These are phyloP conservation scores for Cyprinus carpio DNA, from an alignment of 2,113 vertebrate species.

Conservation along the genomic window DNA sequence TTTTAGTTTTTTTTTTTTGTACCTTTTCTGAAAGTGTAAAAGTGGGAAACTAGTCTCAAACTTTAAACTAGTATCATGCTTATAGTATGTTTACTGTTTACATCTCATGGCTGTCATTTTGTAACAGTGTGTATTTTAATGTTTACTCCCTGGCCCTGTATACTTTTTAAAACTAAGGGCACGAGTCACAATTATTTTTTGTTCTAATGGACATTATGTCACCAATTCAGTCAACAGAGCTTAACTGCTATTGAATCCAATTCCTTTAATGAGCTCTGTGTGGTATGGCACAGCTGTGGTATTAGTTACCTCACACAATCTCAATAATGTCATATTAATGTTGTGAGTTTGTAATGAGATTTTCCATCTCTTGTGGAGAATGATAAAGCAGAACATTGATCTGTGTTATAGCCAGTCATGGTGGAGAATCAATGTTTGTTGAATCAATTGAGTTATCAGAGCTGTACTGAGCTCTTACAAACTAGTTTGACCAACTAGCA, in stretches of 20 bases:
- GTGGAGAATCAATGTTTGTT: constrained; percentile 27
- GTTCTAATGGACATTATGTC: background rate
- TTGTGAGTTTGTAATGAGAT: constrained; percentile 19
- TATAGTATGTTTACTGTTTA: background rate
- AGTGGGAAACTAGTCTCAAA: background rate
- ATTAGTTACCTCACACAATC: constrained; percentile 7
- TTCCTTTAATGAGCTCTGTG: background rate
- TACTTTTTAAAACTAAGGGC: background rate
- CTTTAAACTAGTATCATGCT: background rate
- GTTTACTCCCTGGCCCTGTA: no score
- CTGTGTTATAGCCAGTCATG: background rate
- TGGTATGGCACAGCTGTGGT: background rate
- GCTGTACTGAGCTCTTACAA: background rate
- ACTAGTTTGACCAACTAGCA: no score
- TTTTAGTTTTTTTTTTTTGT: no score
- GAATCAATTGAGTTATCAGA: background rate
- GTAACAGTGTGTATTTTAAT: background rate
- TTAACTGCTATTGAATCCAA: background rate
- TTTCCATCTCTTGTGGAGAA: background rate
- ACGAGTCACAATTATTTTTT: background rate
- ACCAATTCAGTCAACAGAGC: background rate
- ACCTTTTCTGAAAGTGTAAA: no score
- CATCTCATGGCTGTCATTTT: background rate
- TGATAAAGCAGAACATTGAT: constrained; percentile 12
- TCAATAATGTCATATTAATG: background rate